A percentile compares a stretch with the other conserved stretches of the same genome.
Evolutionary conservation across 2,113 vertebrate species (phyloP).

Genomic region (Oenanthe melanoleuca): DNA sequence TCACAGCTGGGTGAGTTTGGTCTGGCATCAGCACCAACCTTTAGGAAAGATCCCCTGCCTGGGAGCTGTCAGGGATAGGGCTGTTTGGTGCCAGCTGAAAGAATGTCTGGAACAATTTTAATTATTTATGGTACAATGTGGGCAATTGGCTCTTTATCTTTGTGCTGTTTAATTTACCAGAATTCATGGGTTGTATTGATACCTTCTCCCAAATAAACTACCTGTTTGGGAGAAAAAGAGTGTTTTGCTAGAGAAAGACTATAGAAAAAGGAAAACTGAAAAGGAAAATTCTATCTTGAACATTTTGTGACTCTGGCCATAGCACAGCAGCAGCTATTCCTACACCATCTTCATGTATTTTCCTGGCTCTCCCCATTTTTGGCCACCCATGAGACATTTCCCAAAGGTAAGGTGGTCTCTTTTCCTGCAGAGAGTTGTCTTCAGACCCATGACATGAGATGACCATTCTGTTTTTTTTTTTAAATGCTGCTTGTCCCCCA

Average conservation of each 20-base stretch:
- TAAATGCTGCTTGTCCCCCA: neutral
- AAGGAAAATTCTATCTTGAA: neutral
- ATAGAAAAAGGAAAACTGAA: neutral
- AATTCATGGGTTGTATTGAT: rapidly evolving
- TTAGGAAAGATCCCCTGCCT: neutral
- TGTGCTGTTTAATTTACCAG: neutral
- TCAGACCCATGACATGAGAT: neutral
- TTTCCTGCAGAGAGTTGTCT: neutral
- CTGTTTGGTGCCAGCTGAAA: neutral
- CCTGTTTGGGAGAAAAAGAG: rapidly evolving
- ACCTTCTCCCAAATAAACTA: rapidly evolving
- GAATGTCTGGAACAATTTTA: neutral
- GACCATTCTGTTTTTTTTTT: neutral
- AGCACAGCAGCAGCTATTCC: neutral
- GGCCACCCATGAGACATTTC: neutral
- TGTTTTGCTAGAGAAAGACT: neutral
- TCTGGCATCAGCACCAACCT: neutral
- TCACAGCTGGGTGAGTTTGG: neutral
- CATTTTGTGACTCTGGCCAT: neutral
- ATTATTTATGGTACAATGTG: neutral
- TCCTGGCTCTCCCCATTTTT: neutral
- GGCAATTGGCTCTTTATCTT: neutral
- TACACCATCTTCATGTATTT: neutral
- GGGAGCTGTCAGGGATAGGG: neutral
- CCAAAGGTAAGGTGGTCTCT: neutral